Evolutionary conservation across 1,140 invertebrate genomes (phyloP), one percentile per base, ranked within the genome.

Genomic region (Ridgeia piscesae): DNA sequence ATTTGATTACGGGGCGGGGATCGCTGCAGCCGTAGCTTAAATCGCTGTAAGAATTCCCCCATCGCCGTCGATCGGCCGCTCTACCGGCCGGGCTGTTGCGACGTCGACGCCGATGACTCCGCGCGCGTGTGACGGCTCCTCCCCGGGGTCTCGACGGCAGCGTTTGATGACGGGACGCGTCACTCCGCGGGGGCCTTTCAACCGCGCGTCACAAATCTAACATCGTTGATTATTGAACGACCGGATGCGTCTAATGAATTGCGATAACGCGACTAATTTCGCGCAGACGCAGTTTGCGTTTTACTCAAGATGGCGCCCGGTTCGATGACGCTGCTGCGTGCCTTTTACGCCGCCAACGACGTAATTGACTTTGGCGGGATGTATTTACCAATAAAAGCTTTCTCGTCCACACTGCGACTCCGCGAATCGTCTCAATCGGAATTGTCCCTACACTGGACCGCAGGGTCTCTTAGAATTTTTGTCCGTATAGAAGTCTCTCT

Each of bases 161-260:
- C 58, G 58, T 77, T 77, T 77, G 58, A 77, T 21, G 58, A 77
- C 27, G 11, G 0, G 17, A 77, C 58, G 17, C 58, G 4, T 17
- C 58, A 77, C 58, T 77, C 58, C 58, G n/a, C n/a, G 4, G 58
- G 58, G 58, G 11, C 58, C 58, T 77, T 77, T 77, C 58, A 77
- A 77, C 58, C 58, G 58, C 58, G 58, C 58, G 11, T 21, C 58
- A 21, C 58, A 21, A 77, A 77, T 77, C 58, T 42, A 31, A 77
- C 58, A 31, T 77, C 58, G 58, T 77, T 77, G 58, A 77, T 77
- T 77, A 77, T 77, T 77, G 58, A 77, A 77, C 58, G 58, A 77
- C 11, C 27, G 58, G 58, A 77, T 77, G 58, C 17, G 58, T 77
- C 58, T 77, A 77, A 77, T 77, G 58, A 77, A 77, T 77, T 77